Evolutionary conservation across 2,113 vertebrate genomes (phyloP).

Genomic region (Aldabrachelys gigantea): DNA sequence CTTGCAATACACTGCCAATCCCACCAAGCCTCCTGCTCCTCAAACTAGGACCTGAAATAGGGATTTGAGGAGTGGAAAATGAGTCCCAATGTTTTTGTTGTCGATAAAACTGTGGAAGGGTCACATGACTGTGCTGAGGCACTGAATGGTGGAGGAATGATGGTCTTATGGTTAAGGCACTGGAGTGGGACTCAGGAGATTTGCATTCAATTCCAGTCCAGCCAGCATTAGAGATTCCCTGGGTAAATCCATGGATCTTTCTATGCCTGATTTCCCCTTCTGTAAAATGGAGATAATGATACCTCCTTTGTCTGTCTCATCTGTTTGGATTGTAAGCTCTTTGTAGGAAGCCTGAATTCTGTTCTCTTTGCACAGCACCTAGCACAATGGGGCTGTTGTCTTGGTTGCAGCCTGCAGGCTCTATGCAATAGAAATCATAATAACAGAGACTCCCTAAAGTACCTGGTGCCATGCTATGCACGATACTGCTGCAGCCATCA

Average conservation of each 20-base stretch:
- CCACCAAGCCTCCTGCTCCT: neutral
- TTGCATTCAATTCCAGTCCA: neutral
- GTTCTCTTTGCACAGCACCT: too few relatives aligned
- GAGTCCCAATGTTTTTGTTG: neutral
- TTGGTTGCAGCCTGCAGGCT: too few relatives aligned
- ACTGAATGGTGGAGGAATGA: neutral
- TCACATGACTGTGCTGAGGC: neutral
- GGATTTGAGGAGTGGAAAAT: neutral
- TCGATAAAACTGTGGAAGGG: neutral
- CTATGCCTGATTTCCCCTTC: neutral
- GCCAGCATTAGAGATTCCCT: neutral
- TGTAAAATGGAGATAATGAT: too few relatives aligned
- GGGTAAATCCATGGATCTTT: neutral
- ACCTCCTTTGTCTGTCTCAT: neutral
- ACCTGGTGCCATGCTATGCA: neutral
- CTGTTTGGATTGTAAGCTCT: too few relatives aligned
- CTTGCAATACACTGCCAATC: neutral
- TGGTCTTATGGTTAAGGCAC: neutral
- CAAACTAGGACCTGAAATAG: neutral
- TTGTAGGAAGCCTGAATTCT: too few relatives aligned
- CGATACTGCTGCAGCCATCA: neutral
- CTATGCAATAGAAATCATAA: neutral
- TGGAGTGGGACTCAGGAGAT: neutral
- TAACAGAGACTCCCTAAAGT: neutral
- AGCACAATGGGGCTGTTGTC: too few relatives aligned